Conservation (phyloP, 2,113 vertebrate species). For the Formicarius rufipectus region DNA sequence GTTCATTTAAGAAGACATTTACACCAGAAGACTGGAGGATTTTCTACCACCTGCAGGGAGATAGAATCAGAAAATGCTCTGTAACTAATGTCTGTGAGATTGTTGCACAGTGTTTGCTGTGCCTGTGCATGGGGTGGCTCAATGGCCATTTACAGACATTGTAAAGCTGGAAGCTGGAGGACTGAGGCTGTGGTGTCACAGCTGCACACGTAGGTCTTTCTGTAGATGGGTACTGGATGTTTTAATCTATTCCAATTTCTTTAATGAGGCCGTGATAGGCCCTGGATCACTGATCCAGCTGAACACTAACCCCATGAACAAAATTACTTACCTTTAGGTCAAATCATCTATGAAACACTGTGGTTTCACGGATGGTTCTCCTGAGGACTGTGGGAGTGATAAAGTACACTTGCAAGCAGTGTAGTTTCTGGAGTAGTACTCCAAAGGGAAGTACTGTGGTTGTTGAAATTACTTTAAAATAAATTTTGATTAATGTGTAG, state of each 20-base stretch:
- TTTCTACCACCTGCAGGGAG: not conserved
- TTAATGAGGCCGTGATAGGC: not conserved
- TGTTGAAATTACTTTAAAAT: not conserved
- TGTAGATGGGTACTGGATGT: not conserved
- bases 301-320: not conserved
- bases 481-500: not conserved
- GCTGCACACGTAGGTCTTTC: not conserved
- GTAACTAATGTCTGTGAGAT: not conserved
- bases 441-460: not conserved
- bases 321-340: not conserved
- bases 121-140: fast-evolving
- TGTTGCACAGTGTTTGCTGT: not conserved
- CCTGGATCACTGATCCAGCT: not conserved
- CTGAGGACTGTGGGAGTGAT: not conserved
- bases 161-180: not conserved
- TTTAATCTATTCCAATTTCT: not conserved
- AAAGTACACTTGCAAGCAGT: not conserved
- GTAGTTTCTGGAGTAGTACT: not conserved
- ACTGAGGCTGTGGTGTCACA: not conserved
- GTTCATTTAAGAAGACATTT: not conserved
- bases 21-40: not conserved
- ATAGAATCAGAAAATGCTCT: not conserved
- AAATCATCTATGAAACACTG: not conserved
- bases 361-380: not conserved
- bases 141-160: not conserved